These are phyloP conservation scores for Agraylea sexmaculata DNA, from an alignment of 1,140 invertebrate genomes.

Conservation along the genomic window DNA sequence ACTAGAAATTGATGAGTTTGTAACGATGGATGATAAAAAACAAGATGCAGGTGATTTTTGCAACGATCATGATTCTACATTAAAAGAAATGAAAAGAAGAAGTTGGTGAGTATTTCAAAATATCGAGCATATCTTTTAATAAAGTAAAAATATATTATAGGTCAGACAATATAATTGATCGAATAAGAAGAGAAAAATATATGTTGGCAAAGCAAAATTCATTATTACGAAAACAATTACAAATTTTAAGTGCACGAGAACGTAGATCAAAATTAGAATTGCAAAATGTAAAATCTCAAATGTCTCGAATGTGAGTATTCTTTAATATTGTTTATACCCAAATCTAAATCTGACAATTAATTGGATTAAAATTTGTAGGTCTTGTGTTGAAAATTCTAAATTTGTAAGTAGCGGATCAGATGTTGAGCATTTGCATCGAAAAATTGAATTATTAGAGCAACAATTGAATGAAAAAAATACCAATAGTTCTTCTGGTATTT, in stretches of 20 bases:
- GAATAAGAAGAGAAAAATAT: constrained; percentile 35
- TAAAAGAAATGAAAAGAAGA: neutral
- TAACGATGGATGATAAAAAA: no score
- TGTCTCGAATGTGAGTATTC: constrained; percentile 31
- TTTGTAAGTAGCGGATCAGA: no score
- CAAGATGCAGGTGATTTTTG: no score
- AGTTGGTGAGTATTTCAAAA: neutral
- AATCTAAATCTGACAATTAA: neutral
- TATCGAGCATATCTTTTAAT: no score
- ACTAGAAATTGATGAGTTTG: constrained; percentile 35
- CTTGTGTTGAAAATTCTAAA: no score
- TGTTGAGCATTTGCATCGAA: constrained; percentile 7
- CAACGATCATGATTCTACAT: no score
- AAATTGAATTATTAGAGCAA: constrained; percentile 13
- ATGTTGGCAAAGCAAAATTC: constrained; percentile 34
- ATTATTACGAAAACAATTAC: constrained; percentile 35
- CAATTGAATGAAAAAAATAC: constrained; percentile 14
- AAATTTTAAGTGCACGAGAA: constrained; percentile 31
- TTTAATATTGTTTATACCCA: constrained; percentile 4
- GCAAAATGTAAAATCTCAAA: constrained; percentile 35
- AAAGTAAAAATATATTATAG: constrained; percentile 19
- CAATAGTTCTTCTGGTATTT: constrained; percentile 4
- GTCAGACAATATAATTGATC: constrained; percentile 35
- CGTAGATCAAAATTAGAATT: constrained; percentile 31
- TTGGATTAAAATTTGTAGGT: no score